phyloP scores from a whole-genome alignment of 2,888 invertebrate species.

The Agriopis aurantiaria region DNA sequence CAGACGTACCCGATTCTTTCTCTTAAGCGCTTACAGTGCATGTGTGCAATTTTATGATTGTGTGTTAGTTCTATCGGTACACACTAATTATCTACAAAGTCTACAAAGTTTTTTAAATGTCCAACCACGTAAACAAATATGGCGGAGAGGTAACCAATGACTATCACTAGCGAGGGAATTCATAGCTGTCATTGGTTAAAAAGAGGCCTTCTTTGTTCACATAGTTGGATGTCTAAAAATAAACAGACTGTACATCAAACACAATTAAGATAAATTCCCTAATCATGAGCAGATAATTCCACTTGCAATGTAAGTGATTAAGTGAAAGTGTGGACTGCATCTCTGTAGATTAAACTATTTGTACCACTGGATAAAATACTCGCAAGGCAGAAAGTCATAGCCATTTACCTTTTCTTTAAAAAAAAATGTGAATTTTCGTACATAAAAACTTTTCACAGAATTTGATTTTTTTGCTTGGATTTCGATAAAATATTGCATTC shows the following conservation, averaged over 20 bases:
- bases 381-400: not conserved
- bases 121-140: too few species aligned
- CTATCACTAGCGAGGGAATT: too few species aligned
- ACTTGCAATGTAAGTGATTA: not conserved
- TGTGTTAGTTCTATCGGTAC: not conserved
- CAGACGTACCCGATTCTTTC: not conserved
- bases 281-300: too few species aligned
- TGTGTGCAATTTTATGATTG: not conserved
- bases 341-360: not conserved
- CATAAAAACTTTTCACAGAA: not conserved
- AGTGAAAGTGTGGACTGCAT: not conserved
- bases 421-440: slow-evolving; percentile 7
- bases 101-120: too few species aligned
- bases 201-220: too few species aligned
- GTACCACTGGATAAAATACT: slow-evolving; percentile 1
- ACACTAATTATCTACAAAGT: too few species aligned
- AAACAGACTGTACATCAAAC: too few species aligned
- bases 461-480: slow-evolving; percentile 8
- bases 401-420: not conserved
- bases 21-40: not conserved
- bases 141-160: too few species aligned
- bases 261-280: too few species aligned
- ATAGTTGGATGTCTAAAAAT: too few species aligned
- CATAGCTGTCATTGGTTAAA: too few species aligned
- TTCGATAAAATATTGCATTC: slow-evolving; percentile 62